Conservation (phyloP, 2,888 invertebrate species). For the Aquatica leii region DNA sequence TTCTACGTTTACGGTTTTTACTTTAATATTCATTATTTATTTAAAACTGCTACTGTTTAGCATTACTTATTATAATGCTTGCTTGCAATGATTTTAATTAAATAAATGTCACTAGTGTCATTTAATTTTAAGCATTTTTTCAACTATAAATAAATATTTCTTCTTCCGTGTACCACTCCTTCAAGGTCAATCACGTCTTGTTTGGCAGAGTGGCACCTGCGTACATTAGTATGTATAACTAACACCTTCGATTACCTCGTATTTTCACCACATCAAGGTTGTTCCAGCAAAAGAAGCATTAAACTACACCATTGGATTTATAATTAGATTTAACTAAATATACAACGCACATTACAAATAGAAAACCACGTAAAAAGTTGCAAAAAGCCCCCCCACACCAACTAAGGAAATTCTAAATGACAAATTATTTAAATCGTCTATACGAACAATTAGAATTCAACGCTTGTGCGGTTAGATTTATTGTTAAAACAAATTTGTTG, state of each 20-base stretch:
- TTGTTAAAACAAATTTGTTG: constrained; percentile 39
- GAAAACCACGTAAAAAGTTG: constrained; percentile 20
- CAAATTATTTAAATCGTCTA: constrained; percentile 19
- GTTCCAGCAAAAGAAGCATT: constrained; percentile 42
- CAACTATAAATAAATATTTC: constrained; percentile 37
- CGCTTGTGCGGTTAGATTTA: constrained; percentile 26
- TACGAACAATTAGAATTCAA: constrained; percentile 28
- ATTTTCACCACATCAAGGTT: constrained; percentile 45
- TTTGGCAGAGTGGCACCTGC: constrained; percentile 42
- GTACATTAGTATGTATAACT: constrained; percentile 47
- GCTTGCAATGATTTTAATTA: no score
- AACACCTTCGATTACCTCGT: constrained; percentile 46
- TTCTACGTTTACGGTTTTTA: no score
- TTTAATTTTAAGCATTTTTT: constrained; percentile 15
- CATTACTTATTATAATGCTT: no score
- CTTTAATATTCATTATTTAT: no score
- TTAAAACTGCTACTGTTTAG: no score
- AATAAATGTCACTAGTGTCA: no score
- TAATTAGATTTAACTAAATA: constrained; percentile 39
- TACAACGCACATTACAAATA: constrained; percentile 18
- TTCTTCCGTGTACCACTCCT: constrained; percentile 45
- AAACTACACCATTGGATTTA: constrained; percentile 41
- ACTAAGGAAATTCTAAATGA: constrained; percentile 21
- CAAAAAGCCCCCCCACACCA: constrained; percentile 6
- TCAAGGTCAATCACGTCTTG: constrained; percentile 41